These are phyloP conservation scores for Phortica okadai DNA, from an alignment of 2,888 invertebrate genomes.

Conservation along the genomic window DNA sequence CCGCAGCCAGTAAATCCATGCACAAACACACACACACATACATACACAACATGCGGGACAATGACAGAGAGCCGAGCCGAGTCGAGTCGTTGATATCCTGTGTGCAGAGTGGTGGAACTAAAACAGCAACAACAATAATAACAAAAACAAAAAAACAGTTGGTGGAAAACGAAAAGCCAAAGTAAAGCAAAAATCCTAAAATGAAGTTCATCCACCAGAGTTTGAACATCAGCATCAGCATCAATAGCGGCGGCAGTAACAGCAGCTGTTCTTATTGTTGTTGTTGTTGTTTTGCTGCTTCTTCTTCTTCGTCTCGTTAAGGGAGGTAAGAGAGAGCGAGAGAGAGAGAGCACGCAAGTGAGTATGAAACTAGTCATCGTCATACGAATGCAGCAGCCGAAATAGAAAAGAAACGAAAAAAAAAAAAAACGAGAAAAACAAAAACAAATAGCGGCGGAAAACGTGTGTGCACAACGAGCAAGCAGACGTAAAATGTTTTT, in stretches of 20 bases:
- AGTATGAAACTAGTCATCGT: neutral
- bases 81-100: slow-evolving; percentile 6
- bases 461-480: neutral
- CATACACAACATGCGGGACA: neutral
- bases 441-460: neutral
- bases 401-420: neutral
- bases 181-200: neutral
- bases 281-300: neutral
- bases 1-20: neutral
- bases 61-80: neutral
- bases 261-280: slow-evolving; percentile 12
- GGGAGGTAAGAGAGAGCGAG: neutral
- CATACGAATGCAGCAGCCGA: neutral
- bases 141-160: neutral
- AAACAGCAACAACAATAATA: slow-evolving; percentile 8
- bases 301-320: neutral
- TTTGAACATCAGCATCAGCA: neutral
- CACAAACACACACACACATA: neutral
- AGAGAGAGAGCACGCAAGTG: neutral
- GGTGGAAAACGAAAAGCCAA: neutral
- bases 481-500: slow-evolving; percentile 10
- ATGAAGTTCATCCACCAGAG: slow-evolving; percentile 20
- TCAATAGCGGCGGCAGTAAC: neutral
- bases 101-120: neutral
- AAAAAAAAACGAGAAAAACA: neutral